phyloP scores from a whole-genome alignment of 2,797 vertebrate species.

The Aselliscus stoliczkanus region DNA sequence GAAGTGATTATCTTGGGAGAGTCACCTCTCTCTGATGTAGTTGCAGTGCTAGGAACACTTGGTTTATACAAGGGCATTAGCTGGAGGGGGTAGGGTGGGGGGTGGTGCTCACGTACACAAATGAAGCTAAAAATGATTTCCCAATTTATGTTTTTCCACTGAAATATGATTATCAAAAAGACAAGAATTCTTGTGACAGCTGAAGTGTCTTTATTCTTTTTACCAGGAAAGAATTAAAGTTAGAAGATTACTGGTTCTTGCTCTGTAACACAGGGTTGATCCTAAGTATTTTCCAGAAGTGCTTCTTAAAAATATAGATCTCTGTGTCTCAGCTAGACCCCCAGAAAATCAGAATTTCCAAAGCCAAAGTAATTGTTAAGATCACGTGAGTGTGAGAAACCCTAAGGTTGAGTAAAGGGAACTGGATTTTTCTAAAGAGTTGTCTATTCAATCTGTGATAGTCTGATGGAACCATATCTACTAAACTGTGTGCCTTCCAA shows the following conservation, averaged over 20 bases:
- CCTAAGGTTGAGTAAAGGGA: background rate
- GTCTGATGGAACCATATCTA: background rate
- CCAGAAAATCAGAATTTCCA: background rate
- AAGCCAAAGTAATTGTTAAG: background rate
- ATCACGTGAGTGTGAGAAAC: background rate
- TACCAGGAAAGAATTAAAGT: background rate
- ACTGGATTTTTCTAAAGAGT: background rate
- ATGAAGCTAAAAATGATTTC: background rate
- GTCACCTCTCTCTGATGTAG: background rate
- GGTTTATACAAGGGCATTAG: background rate
- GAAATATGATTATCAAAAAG: constrained; percentile 6
- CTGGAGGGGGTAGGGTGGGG: background rate
- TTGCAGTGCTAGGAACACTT: background rate
- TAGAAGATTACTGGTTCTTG: background rate
- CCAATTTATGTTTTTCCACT: background rate
- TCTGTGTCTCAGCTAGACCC: background rate
- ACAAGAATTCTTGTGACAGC: background rate
- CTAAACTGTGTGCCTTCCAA: background rate
- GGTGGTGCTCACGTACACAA: background rate
- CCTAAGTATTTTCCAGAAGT: background rate
- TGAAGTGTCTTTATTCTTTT: background rate
- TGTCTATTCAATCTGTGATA: background rate
- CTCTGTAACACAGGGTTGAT: background rate
- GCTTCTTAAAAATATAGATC: background rate
- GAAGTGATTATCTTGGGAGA: background rate